These are phyloP conservation scores for Tineola bisselliella DNA, from an alignment of 2,888 invertebrate genomes.

Conservation along the genomic window DNA sequence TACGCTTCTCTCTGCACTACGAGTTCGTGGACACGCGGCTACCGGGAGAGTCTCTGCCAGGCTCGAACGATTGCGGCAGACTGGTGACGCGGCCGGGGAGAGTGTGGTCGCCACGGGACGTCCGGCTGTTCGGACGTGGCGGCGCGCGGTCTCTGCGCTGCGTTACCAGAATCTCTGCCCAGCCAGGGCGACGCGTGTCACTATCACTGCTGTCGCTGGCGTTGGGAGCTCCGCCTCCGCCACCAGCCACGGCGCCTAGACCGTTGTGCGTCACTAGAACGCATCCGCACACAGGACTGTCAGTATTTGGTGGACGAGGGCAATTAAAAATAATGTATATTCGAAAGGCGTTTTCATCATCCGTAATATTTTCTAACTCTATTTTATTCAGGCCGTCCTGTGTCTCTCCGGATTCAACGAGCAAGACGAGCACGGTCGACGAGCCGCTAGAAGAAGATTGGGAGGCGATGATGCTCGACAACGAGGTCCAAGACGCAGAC, in stretches of 20 bases:
- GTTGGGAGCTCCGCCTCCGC: slow-evolving; percentile 71
- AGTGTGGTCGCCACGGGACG: slow-evolving; percentile 80
- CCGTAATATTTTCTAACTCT: neutral
- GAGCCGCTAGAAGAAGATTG: neutral
- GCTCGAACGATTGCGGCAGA: slow-evolving; percentile 39
- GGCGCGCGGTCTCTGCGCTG: slow-evolving; percentile 81
- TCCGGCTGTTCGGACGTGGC: slow-evolving; percentile 85
- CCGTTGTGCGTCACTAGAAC: slow-evolving; percentile 74
- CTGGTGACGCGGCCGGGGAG: slow-evolving; percentile 53
- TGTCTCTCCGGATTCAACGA: slow-evolving; percentile 21
- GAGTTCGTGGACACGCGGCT: slow-evolving; percentile 85
- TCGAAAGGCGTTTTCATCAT: too few relatives aligned
- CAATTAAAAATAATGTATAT: too few relatives aligned
- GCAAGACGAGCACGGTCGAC: slow-evolving; percentile 20
- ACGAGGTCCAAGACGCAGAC: slow-evolving; percentile 28
- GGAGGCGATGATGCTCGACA: slow-evolving; percentile 24
- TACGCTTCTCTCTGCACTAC: slow-evolving; percentile 77
- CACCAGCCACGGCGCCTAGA: slow-evolving; percentile 69
- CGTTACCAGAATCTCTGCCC: slow-evolving; percentile 77
- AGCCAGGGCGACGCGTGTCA: slow-evolving; percentile 71
- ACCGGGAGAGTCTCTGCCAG: slow-evolving; percentile 73
- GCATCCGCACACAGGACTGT: slow-evolving; percentile 74
- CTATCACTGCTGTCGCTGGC: slow-evolving; percentile 76
- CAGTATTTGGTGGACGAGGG: neutral
- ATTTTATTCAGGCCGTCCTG: neutral